Percentiles rank a stretch among this genome's conserved stretches.
Evolutionary conservation across 2,113 vertebrate genomes (phyloP).

Genomic region (Aegithalos caudatus): DNA sequence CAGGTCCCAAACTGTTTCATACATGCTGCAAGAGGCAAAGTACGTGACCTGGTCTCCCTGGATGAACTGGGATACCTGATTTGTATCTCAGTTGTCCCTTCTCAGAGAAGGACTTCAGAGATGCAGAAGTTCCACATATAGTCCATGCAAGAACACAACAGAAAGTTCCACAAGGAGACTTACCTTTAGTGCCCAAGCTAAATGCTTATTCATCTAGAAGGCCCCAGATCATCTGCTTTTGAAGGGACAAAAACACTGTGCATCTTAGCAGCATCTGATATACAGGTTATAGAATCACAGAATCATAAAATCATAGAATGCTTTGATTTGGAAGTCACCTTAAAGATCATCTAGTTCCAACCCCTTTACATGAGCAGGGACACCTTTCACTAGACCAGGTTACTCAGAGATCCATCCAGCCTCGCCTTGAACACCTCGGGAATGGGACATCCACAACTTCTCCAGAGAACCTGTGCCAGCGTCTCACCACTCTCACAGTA

Average conservation of each 20-base stretch:
- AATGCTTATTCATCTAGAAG: neutral
- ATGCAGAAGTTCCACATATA: neutral
- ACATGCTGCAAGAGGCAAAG: neutral
- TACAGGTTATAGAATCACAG: neutral
- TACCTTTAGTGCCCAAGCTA: neutral
- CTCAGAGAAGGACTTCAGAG: neutral
- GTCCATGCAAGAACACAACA: neutral
- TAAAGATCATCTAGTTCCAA: neutral
- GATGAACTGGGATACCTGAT: neutral
- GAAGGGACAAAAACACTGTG: neutral
- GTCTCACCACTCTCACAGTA: neutral
- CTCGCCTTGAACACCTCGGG: neutral
- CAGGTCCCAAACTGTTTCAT: neutral
- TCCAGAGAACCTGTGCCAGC: neutral
- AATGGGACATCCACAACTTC: neutral
- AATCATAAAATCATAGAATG: neutral
- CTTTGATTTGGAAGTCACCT: fast-evolving
- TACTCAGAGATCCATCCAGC: neutral
- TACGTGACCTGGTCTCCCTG: neutral
- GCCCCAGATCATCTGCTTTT: neutral
- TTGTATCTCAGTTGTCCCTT: neutral
- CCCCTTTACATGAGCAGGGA: neutral
- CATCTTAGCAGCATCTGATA: neutral
- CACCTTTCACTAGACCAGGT: neutral
- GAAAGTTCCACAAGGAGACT: neutral